Conservation (phyloP, 2,113 vertebrate species). For the Axis porcinus region DNA sequence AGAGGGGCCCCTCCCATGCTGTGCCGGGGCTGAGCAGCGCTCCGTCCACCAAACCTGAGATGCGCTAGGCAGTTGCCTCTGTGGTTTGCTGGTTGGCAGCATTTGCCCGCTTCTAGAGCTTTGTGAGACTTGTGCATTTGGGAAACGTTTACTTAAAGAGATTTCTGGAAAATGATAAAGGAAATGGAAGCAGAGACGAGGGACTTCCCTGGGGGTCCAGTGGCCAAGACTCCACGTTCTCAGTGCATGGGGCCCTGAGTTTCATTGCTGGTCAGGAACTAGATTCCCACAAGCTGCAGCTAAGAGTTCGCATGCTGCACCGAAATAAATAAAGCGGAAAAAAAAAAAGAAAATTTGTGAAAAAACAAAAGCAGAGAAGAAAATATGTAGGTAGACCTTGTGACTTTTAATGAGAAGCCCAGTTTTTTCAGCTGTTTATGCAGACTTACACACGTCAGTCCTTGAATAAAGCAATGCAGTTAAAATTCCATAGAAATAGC, state of each 20-base stretch:
- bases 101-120: neutral
- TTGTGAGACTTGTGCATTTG: neutral
- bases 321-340: neutral
- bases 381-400: neutral
- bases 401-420: neutral
- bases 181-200: neutral
- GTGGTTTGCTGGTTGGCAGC: too few relatives aligned
- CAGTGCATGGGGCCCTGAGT: neutral
- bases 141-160: neutral
- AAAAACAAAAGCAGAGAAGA: neutral
- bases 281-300: neutral
- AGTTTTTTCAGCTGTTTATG: accelerated
- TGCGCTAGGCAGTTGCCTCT: accelerated
- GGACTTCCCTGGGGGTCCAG: neutral
- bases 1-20: neutral
- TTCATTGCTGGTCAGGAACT: neutral
- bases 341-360: neutral
- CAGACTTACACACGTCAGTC: accelerated
- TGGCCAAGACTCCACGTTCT: neutral
- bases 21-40: accelerated
- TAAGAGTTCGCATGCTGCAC: neutral
- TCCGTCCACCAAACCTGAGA: neutral
- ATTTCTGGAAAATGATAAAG: neutral
- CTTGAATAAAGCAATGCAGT: neutral
- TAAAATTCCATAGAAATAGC: neutral